phyloP scores from a whole-genome alignment of 2,797 vertebrate species.

The Dallia pectoralis region DNA sequence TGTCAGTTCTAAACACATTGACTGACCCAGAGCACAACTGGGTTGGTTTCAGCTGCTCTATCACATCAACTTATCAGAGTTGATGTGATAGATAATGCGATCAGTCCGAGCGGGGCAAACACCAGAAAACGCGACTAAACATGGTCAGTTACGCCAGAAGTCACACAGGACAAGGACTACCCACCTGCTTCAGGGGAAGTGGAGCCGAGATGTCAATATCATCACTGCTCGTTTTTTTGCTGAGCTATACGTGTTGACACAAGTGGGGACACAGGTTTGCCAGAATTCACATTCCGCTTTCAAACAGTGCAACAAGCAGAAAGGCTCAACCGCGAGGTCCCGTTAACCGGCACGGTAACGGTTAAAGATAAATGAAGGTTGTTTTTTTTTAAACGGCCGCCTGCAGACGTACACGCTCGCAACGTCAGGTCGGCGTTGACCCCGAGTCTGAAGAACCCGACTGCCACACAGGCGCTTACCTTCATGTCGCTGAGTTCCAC shows the following conservation, averaged over 20 bases:
- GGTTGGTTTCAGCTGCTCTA: too few relatives aligned
- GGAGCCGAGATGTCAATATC: conserved; percentile 43
- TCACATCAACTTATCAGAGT: too few relatives aligned
- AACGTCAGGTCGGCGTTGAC: not conserved
- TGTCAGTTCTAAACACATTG: too few relatives aligned
- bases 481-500: conserved; percentile 85
- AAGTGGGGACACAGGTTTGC: conserved; percentile 51
- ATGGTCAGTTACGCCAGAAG: not conserved
- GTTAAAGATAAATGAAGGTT: not conserved
- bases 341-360: not conserved
- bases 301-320: not conserved
- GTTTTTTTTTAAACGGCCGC: not conserved
- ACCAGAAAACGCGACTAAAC: not conserved
- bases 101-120: not conserved
- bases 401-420: not conserved
- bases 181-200: conserved; percentile 50
- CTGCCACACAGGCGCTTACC: conserved; percentile 58
- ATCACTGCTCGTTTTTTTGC: conserved; percentile 48
- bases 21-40: too few relatives aligned
- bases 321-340: not conserved
- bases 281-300: not conserved
- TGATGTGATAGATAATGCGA: not conserved
- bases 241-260: conserved; percentile 44
- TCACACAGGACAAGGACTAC: conserved; percentile 28
- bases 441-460: not conserved